Evolutionary conservation across 1,140 invertebrate genomes (phyloP).

Genomic region (Drosophila funebris): DNA sequence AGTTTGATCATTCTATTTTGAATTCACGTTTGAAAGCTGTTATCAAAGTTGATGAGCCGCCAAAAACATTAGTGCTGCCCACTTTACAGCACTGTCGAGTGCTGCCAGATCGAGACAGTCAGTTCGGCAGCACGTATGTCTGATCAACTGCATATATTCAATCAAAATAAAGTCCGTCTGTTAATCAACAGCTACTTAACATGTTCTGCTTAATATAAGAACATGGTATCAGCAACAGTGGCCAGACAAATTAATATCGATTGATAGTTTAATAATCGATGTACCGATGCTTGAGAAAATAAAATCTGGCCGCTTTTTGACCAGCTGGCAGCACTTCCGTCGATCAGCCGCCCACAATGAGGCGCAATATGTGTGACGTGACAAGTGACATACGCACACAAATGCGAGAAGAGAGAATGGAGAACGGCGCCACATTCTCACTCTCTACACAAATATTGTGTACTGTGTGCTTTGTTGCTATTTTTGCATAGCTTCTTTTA

Average conservation of each 20-base stretch:
- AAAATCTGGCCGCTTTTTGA: neutral
- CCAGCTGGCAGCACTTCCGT: constrained; percentile 31
- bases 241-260: neutral
- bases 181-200: neutral
- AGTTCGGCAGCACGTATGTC: neutral
- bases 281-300: neutral
- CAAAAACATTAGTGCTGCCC: neutral
- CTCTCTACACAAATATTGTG: constrained; percentile 56
- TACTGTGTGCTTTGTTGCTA: constrained; percentile 45
- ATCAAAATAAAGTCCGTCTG: neutral
- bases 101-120: constrained; percentile 1
- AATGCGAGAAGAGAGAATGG: neutral
- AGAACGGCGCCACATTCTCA: constrained; percentile 41
- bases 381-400: constrained; percentile 38
- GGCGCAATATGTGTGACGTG: constrained; percentile 46
- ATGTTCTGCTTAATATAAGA: neutral
- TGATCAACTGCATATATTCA: neutral
- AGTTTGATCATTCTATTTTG: neutral
- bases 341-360: constrained; percentile 51
- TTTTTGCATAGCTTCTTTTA: constrained; percentile 37
- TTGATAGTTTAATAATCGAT: constrained; percentile 2
- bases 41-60: neutral
- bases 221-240: neutral
- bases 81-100: constrained; percentile 10
- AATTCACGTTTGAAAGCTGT: neutral